A percentile compares a stretch with the other conserved stretches of the same genome.
phyloP scores from a whole-genome alignment of 2,888 invertebrate species.

The Dryomyza anilis region DNA sequence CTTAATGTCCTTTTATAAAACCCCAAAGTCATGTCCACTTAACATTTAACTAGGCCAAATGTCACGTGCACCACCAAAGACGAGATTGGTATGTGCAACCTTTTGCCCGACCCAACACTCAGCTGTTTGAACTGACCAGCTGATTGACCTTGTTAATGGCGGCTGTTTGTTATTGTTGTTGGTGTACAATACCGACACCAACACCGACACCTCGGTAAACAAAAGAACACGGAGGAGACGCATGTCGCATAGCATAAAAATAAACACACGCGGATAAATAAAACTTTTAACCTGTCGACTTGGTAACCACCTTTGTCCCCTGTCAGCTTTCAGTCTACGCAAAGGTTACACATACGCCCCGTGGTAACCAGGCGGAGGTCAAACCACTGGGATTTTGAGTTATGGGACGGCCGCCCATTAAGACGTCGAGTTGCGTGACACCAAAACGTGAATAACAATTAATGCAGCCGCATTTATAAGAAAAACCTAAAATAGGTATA shows the following conservation, averaged over 20 bases:
- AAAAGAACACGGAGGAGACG: neutral
- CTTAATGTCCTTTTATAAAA: too few species aligned
- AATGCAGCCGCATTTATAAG: too few species aligned
- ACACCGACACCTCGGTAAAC: neutral
- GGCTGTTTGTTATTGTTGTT: neutral
- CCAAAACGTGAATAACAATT: conserved; percentile 6
- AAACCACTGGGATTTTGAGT: conserved; percentile 12
- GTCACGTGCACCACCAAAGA: conserved; percentile 23
- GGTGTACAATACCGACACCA: neutral
- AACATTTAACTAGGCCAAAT: conserved; percentile 8
- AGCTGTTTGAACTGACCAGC: neutral
- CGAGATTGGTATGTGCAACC: neutral
- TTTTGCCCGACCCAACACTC: neutral
- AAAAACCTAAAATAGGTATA: too few species aligned
- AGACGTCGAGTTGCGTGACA: conserved; percentile 16
- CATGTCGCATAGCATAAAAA: conserved; percentile 3
- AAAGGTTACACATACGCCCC: neutral
- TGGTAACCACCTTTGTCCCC: neutral
- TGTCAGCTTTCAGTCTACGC: neutral
- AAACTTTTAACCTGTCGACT: neutral
- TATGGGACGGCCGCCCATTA: neutral
- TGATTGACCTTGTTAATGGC: conserved; percentile 12
- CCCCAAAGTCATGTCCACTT: conserved; percentile 3
- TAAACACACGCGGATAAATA: neutral
- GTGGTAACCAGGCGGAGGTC: conserved; percentile 8